Conservation (phyloP, 2,113 vertebrate species). For the Alethe castanea region DNA sequence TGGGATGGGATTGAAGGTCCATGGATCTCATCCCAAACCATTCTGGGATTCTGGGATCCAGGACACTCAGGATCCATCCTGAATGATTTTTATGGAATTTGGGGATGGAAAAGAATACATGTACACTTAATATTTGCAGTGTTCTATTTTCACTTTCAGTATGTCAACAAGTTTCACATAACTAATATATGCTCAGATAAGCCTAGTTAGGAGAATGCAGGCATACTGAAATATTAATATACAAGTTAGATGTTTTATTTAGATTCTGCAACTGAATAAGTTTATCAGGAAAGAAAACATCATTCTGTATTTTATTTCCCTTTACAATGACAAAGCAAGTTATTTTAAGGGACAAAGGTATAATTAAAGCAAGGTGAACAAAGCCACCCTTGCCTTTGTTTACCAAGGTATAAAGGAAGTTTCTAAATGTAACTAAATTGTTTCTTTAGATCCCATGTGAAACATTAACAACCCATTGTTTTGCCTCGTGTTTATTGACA, state of each 20-base stretch:
- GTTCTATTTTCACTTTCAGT: background rate
- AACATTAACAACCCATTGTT: constrained; percentile 59
- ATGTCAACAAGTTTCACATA: background rate
- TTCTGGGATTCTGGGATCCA: too few species aligned
- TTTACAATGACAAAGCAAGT: constrained; percentile 17
- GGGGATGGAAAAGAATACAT: too few species aligned
- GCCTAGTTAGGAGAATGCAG: background rate
- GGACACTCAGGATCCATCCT: too few species aligned
- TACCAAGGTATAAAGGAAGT: constrained; percentile 59
- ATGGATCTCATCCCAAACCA: too few species aligned
- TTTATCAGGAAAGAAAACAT: background rate
- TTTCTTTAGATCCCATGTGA: constrained; percentile 41
- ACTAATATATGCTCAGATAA: background rate
- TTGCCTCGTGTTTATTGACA: background rate
- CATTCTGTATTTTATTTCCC: background rate
- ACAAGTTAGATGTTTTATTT: background rate
- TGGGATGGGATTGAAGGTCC: too few species aligned
- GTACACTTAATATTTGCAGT: background rate
- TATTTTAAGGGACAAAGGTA: constrained; percentile 46
- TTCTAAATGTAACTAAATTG: constrained; percentile 50
- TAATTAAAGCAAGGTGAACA: constrained; percentile 44
- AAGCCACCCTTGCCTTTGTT: constrained; percentile 45
- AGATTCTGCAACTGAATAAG: background rate
- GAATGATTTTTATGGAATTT: too few species aligned
- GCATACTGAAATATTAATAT: background rate